Conservation (phyloP, 2,888 invertebrate species). For the Electrophaes corylata region DNA sequence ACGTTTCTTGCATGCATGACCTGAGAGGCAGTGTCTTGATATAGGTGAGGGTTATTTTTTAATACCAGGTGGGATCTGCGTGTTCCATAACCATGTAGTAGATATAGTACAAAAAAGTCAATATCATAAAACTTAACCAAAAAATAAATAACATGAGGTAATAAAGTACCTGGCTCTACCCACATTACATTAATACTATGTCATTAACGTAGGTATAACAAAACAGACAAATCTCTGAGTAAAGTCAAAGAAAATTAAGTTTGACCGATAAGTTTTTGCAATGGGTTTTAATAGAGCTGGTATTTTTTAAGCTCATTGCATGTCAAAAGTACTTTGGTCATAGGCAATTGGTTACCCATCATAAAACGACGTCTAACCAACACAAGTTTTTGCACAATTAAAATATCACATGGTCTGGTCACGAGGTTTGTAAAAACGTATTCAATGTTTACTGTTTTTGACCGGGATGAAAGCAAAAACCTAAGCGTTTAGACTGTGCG, state of each 20-base stretch:
- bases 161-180: not conserved
- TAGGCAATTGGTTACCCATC: slow-evolving; percentile 6
- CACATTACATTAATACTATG: not conserved
- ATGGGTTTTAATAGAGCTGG: not conserved
- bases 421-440: not conserved
- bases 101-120: no score
- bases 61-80: no score
- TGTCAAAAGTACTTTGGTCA: not conserved
- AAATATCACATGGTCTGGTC: slow-evolving; percentile 10
- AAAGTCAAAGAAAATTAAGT: not conserved
- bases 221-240: not conserved
- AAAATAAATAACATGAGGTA: not conserved
- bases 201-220: not conserved
- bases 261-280: slow-evolving; percentile 2
- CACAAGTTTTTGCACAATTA: slow-evolving; percentile 17
- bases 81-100: no score
- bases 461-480: not conserved
- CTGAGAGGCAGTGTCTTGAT: no score
- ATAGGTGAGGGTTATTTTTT: no score
- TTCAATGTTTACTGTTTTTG: slow-evolving; percentile 7
- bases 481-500: not conserved
- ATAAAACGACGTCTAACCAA: slow-evolving; percentile 1
- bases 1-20: no score
- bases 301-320: not conserved
- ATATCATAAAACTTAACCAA: not conserved